Base-by-base conservation (phyloP, 2,113 vertebrate species). In the Serinus canaria region DNA sequence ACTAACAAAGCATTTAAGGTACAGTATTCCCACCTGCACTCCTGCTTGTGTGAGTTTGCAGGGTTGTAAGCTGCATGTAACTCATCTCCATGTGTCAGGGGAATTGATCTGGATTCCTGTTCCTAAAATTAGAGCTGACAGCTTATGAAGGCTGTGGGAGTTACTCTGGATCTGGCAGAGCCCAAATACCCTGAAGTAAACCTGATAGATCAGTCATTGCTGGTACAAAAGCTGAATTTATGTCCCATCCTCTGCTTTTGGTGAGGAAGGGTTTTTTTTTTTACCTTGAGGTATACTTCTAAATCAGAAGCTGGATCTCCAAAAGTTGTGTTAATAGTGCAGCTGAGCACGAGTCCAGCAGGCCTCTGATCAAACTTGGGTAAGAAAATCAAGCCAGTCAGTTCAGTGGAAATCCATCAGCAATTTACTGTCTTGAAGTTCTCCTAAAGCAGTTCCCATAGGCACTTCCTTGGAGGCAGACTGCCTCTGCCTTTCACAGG, bases 1-100 rank as follows among this genome's bases (percentile, higher is more conserved):
- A 99, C 99, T 80, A 99, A 99, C 98, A 99, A 99, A 98, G 99
- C 99, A 52, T 99, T 99, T 95, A 99, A 99, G 99, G 99, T 99
- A 98, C 62, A 28, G 90, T 87, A 46, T 50, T 89, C 30, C 64
- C 46, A 78, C 49, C 44, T 62, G 44, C 43, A 33, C 8, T 53
- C 35, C 63, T 37, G 3, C 37, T 66, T 27, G 28, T 76, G 49
- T 43, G 37, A 64, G 18, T n/a, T 21, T 58, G 13, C 25, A 53
- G 46, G 8, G 39, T 12, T 5, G 1, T 6, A 41, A 79, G 43
- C 39, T 78, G 1, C 21, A 11, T 6, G 27, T 47, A 87, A 68
- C 81, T 77, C 6, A 0, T 93, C n/a, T 59, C 35, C 44, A 31
- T 74, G 3, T 2, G 4, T 44, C 4, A 6, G 83, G 43, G 37